Evolutionary conservation across 1,140 invertebrate genomes (phyloP).

Genomic region (Cotesia typhae): DNA sequence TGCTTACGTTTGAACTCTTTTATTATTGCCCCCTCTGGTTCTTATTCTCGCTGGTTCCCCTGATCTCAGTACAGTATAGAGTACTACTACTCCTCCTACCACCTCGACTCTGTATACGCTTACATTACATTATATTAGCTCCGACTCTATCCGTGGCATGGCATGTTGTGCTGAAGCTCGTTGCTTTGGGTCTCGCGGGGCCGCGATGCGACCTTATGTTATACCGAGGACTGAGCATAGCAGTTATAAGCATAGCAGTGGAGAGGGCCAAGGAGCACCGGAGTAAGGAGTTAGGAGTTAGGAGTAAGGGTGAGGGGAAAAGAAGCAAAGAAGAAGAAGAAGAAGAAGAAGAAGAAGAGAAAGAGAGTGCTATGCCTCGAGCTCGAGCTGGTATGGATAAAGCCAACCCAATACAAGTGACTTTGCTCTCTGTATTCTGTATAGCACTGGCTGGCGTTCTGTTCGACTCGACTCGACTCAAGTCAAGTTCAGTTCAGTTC

Average conservation of each 20-base stretch:
- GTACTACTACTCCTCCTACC: not conserved
- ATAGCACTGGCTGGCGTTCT: not conserved
- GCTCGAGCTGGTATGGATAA: no score
- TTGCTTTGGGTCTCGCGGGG: not conserved
- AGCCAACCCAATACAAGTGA: not conserved
- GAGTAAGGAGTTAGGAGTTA: no score
- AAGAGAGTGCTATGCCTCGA: not conserved
- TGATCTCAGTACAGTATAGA: no score
- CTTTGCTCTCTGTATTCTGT: not conserved
- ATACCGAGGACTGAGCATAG: not conserved
- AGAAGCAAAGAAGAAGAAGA: not conserved
- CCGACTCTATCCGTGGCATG: no score
- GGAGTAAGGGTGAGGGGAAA: not conserved
- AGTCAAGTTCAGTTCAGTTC: slow-evolving; percentile 9
- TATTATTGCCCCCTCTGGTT: slow-evolving; percentile 8
- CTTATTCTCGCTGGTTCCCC: no score
- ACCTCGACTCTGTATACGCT: not conserved
- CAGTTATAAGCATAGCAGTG: no score
- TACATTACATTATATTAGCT: no score
- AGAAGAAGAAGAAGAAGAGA: slow-evolving; percentile 1
- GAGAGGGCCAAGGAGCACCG: no score
- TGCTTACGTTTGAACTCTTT: slow-evolving; percentile 13
- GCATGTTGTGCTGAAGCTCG: not conserved
- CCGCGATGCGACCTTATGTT: no score
- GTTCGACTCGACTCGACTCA: not conserved